Evolutionary conservation across 2,888 invertebrate species (phyloP), one percentile per base, ranked within the genome.

Genomic region (Rutpela maculata): DNA sequence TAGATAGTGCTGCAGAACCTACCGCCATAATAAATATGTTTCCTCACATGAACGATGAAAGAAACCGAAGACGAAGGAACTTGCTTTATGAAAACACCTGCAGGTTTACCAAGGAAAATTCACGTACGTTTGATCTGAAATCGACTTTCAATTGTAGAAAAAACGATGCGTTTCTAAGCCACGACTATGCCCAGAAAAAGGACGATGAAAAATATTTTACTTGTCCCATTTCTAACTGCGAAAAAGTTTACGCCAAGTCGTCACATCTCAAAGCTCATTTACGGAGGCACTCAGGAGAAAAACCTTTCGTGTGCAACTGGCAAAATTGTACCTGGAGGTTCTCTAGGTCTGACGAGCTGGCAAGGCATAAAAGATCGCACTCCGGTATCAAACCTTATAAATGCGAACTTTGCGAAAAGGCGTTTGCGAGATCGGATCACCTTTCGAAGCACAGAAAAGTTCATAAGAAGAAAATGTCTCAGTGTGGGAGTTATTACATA

Each of bases 351-450:
- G 98, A 98, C 88, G 98, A 98, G 90, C 90, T 98, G 81, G 97
- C 98, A 1, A 92, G 98, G 19, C 98, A 98, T 89, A 94, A 96
- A 72, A 93, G 98, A 80, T 98, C 97, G n/a, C 98, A 98, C 90
- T 97, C 97, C 0, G 98, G 98, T 0, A 93, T 97, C 79, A 98
- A 98, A 89, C 98, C 98, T 0, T 98, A 98, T 90, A 93, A 95
- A 76, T 99, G 98, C 89, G 92, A 93, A 76, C 93, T 96, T 84
- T 99, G 98, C 89, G 93, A 94, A 67, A 98, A 98, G 90, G 93
- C 95, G 79, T 99, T 99, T 90, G 96, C 97, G 0, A 92, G 98
- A 31, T 98, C 97, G 35, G 98, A 99, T 89, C 98, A 99, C 89
- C 92, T 98, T 75, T 94, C 97, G 31, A 98, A 98, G 89, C 98